Evolutionary conservation across 2,888 invertebrate genomes (phyloP), one percentile per base, ranked within the genome.

Genomic region (Trypoxylon attenuatum): DNA sequence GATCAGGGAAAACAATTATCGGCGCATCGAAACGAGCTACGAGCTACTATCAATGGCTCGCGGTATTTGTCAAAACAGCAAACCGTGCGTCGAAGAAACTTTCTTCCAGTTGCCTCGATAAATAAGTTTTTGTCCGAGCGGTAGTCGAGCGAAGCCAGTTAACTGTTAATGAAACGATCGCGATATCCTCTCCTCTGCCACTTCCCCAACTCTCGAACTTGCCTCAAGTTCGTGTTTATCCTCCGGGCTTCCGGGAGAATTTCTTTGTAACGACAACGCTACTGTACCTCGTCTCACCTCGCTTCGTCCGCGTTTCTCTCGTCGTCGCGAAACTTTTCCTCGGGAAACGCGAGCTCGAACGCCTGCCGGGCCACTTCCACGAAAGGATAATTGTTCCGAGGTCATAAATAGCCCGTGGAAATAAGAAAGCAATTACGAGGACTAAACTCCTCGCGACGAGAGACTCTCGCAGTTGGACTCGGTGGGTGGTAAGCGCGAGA

Each of bases 91-190:
- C 45, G 22, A 5, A 27, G 52, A 38, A 29, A 39, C 21, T 13
- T 21, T 51, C 49, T 25, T 49, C 46, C 42, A 38, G 39, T 18
- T 29, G 27, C 50, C 33, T 56, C 53, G 65, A 65, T 69, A 73
- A 73, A 73, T 68, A 73, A 65, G 51, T 56, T 64, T 33, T 53
- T 49, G 47, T 50, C 47, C 45, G 25, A 18, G 6, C 45, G 54
- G n/a, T n/a, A 27, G 42, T 49, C 43, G 42, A 15, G 56, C 21
- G 50, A 21, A 27, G 45, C 15, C 59, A 21, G 42, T 61, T 49
- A 61, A 61, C 63, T 43, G 41, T 56, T 64, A 73, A 73, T 70
- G 68, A 73, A 73, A 73, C 61, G 61, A 73, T 67, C 60, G 41
- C 46, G 51, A 27, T 6, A n/a, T 52, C 18, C 46, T 47, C 27